Conservation (phyloP, 2,113 vertebrate species). For the Lepus europaeus region DNA sequence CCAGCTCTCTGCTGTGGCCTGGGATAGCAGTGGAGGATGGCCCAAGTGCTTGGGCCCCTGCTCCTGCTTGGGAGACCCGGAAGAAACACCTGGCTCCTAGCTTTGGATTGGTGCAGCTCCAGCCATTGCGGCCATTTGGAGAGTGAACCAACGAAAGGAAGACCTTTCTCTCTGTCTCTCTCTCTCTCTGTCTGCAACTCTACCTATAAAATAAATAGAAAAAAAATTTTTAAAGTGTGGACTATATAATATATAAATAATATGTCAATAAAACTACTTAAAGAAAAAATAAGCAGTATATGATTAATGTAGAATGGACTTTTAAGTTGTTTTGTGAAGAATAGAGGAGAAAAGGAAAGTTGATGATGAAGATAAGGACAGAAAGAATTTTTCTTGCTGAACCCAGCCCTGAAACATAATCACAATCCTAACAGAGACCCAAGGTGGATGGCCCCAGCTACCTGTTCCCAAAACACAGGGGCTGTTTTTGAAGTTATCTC, state of each 20-base stretch:
- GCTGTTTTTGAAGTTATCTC: not conserved
- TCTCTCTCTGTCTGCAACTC: too few species aligned
- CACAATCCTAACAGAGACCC: not conserved
- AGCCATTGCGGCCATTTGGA: too few species aligned
- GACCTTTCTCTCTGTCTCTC: too few species aligned
- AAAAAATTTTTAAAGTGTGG: not conserved
- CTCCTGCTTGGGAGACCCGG: too few species aligned
- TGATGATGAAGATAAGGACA: not conserved
- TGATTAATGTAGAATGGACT: not conserved
- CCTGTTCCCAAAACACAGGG: not conserved
- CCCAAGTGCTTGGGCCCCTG: too few species aligned
- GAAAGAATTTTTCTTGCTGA: not conserved
- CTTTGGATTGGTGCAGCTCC: too few species aligned
- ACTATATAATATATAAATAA: not conserved
- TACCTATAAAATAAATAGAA: too few species aligned
- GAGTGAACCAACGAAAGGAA: too few species aligned
- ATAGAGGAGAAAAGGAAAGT: not conserved
- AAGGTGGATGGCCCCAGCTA: not conserved
- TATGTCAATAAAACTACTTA: not conserved
- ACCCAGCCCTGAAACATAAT: not conserved
- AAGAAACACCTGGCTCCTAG: too few species aligned
- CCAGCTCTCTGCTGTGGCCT: too few species aligned
- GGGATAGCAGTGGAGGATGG: too few species aligned
- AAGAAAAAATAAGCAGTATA: not conserved
- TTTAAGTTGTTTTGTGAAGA: not conserved